Conservation (phyloP, 2,113 vertebrate genomes). For the Monopterus albus region DNA sequence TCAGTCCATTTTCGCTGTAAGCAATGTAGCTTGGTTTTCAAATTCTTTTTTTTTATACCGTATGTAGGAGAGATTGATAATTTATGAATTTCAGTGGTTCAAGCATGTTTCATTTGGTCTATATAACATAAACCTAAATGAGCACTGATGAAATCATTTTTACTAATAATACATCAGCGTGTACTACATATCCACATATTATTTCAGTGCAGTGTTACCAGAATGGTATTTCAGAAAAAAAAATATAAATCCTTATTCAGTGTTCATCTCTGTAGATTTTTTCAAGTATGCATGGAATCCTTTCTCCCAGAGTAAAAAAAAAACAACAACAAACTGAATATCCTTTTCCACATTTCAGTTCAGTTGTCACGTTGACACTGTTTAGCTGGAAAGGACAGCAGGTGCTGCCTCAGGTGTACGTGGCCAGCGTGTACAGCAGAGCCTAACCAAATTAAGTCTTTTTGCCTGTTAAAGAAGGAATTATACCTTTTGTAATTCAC, state of each 20-base stretch:
- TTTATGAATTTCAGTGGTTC: slow-evolving; percentile 18
- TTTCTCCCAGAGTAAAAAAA: slow-evolving; percentile 26
- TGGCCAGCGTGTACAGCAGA: slow-evolving; percentile 47
- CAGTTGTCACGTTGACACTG: slow-evolving; percentile 30
- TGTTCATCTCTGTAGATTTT: slow-evolving; percentile 26
- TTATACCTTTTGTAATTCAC: slow-evolving; percentile 47
- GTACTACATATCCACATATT: slow-evolving; percentile 27
- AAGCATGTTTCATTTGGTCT: slow-evolving; percentile 65
- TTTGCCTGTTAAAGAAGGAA: slow-evolving; percentile 35
- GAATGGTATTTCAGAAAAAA: slow-evolving; percentile 14
- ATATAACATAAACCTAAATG: slow-evolving; percentile 37
- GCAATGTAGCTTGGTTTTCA: slow-evolving; percentile 48
- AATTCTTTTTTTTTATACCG: slow-evolving; percentile 58
- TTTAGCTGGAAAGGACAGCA: slow-evolving; percentile 28
- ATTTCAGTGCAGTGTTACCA: slow-evolving; percentile 34
- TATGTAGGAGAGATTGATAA: slow-evolving; percentile 32
- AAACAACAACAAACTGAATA: slow-evolving; percentile 26
- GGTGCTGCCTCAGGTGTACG: slow-evolving; percentile 30
- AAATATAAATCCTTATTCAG: slow-evolving; percentile 15
- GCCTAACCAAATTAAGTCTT: slow-evolving; percentile 22
- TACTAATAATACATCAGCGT: slow-evolving; percentile 28
- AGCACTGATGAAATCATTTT: slow-evolving; percentile 34
- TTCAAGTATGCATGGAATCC: slow-evolving; percentile 57
- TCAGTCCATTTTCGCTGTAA: slow-evolving; percentile 53
- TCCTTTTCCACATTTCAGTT: slow-evolving; percentile 28